Base-by-base conservation (phyloP, 2,888 invertebrate genomes). In the Nephrocerus scutellatus region DNA sequence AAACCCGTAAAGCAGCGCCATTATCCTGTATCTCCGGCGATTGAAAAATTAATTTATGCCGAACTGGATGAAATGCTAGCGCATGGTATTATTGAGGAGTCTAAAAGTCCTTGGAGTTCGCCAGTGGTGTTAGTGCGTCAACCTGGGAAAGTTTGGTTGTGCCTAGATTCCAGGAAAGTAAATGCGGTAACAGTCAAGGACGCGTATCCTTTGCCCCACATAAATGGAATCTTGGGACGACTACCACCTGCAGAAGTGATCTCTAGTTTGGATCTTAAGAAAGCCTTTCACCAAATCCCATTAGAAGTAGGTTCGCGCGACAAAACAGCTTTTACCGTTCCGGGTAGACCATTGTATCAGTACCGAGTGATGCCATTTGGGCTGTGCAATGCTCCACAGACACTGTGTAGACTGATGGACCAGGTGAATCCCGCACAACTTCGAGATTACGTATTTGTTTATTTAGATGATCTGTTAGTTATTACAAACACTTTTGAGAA, bases 81-180 rank as follows among this genome's bases (percentile, higher is more conserved):
- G n/a, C n/a, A n/a, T n/a, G n/a, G n/a, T n/a, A n/a, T n/a, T n/a
- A n/a, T n/a, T n/a, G n/a, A n/a, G n/a, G n/a, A n/a, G n/a, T n/a
- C n/a, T n/a, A 44, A 38, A 4, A 57, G 59, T 19, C 39, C 49
- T 2, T 57, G 57, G 57, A 47, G 50, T 6, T 54, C 50, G 8
- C 55, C 56, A 2, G 48, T 56, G 1, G 46, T 54, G 1, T 44
- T 56, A 36, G 50, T 55, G 1, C 39, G 40, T 8, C 55, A 56
- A 38, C 26, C 18, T 23, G 51, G 50, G 1, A 47, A 39, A 9
- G 47, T 43, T 13, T 31, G 55, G 5, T 49, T 57, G n/a, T 55
- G 56, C 26, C 42, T 59, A 2, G 57, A 57, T 30, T 55, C 50
- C 6, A 28, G 56, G 7, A 49, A 52, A 28, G 36, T 59, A 0